phyloP scores from a whole-genome alignment of 2,113 vertebrate genomes.

The Vidua macroura region DNA sequence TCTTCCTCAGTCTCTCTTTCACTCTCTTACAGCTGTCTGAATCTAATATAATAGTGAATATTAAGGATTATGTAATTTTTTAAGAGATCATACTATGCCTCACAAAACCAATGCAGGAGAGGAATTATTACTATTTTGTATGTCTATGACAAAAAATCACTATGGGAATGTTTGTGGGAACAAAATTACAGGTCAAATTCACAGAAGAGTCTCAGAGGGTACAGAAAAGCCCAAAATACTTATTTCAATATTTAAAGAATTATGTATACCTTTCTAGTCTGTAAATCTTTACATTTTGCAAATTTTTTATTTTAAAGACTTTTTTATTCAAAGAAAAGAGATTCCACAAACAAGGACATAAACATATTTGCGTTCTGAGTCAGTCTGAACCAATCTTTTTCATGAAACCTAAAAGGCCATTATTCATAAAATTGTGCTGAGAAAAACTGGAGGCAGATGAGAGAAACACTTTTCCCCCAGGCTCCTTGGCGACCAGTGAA shows the following conservation, averaged over 20 bases:
- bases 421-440: background rate
- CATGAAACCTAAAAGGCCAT: background rate
- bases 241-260: background rate
- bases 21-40: background rate
- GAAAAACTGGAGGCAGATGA: slow-evolving; percentile 4
- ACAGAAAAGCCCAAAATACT: background rate
- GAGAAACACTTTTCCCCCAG: background rate
- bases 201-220: background rate
- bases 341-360: background rate
- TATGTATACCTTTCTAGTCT: background rate
- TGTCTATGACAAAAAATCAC: background rate
- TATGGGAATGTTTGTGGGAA: background rate
- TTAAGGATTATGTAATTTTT: background rate
- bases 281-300: background rate
- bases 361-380: background rate
- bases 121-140: background rate
- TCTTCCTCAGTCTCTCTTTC: background rate
- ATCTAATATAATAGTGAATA: background rate
- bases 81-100: background rate
- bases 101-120: background rate
- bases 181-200: background rate
- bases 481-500: slow-evolving; percentile 49
- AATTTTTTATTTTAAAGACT: background rate
- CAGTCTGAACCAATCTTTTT: background rate
- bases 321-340: background rate